Percentiles rank a stretch among this genome's conserved stretches.
Conservation (phyloP, 2,113 vertebrate species). For the Siniperca chuatsi region DNA sequence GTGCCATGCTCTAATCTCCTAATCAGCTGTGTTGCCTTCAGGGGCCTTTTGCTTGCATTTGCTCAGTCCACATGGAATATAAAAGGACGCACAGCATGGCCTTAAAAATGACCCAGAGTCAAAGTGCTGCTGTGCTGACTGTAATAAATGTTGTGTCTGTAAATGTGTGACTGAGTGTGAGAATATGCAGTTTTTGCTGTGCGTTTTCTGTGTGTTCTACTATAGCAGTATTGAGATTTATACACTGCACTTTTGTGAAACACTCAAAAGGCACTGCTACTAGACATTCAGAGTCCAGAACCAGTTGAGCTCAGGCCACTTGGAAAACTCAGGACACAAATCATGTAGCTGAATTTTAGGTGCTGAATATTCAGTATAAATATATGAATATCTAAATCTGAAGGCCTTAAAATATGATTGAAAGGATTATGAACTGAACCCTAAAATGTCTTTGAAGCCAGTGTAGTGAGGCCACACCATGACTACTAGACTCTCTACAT, state of each 20-base stretch:
- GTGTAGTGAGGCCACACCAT: neutral
- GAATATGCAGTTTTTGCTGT: neutral
- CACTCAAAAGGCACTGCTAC: neutral
- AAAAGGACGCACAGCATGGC: constrained; percentile 8
- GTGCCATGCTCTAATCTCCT: constrained; percentile 38
- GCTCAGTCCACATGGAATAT: constrained; percentile 11
- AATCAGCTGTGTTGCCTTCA: constrained; percentile 50
- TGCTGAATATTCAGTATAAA: neutral
- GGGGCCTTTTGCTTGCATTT: constrained; percentile 26
- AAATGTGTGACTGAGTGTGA: neutral
- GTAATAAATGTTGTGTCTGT: constrained; percentile 11
- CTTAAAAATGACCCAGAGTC: constrained; percentile 23
- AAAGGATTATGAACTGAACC: neutral
- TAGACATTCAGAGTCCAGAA: neutral
- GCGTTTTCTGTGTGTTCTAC: neutral
- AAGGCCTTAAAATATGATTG: neutral
- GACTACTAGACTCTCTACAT: neutral
- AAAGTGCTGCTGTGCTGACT: constrained; percentile 22
- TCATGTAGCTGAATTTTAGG: neutral
- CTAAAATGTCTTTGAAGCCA: neutral
- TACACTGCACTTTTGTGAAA: neutral
- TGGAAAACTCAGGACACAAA: neutral
- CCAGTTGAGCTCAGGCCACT: neutral
- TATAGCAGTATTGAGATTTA: neutral
- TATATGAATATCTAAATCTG: neutral